Conservation (phyloP, 2,888 invertebrate species). For the Cantharis flavilabris region DNA sequence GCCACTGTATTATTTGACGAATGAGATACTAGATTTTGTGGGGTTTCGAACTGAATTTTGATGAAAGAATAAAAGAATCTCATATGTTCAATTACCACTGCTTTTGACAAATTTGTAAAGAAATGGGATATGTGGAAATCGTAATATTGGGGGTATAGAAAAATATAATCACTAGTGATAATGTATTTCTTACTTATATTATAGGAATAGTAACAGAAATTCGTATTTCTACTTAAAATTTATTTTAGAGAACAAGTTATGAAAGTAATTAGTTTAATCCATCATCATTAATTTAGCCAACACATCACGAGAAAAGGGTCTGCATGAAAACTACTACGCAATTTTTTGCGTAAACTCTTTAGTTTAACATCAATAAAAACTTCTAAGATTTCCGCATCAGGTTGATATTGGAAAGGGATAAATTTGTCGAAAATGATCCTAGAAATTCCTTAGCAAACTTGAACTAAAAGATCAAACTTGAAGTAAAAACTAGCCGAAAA, state of each 20-base stretch:
- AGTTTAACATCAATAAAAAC: too few relatives aligned
- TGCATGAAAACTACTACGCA: too few relatives aligned
- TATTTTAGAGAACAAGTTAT: background rate
- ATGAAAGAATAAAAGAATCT: conserved; percentile 5
- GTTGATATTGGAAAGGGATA: too few relatives aligned
- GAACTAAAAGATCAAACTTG: too few relatives aligned
- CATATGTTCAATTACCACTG: background rate
- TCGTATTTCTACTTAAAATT: background rate
- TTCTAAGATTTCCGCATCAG: too few relatives aligned
- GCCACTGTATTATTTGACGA: conserved; percentile 7
- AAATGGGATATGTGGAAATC: background rate
- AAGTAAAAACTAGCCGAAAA: too few relatives aligned
- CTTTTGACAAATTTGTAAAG: conserved; percentile 1
- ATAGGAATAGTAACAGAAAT: background rate
- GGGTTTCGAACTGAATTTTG: conserved; percentile 18
- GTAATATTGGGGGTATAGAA: background rate
- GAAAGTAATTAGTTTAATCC: too few relatives aligned
- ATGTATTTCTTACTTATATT: background rate
- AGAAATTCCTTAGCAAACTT: too few relatives aligned
- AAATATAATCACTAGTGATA: background rate
- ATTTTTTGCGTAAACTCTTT: too few relatives aligned
- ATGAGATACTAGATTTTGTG: conserved; percentile 9
- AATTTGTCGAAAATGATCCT: too few relatives aligned
- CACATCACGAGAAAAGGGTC: too few relatives aligned
- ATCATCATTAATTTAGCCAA: too few relatives aligned